Conservation (phyloP, 2,797 vertebrate genomes). For the Caiman crocodilus region DNA sequence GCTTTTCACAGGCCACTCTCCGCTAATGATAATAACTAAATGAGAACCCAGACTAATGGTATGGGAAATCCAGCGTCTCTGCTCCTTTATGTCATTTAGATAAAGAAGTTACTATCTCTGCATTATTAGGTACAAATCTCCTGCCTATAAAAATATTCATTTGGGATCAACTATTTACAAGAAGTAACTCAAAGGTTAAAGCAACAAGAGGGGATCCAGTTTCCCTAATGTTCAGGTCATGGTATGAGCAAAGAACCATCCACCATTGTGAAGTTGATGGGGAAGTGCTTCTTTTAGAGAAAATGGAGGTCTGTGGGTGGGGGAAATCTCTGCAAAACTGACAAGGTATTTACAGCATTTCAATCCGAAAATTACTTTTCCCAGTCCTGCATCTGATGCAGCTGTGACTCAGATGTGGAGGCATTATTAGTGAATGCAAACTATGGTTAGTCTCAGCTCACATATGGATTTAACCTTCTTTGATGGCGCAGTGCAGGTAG, state of each 20-base stretch:
- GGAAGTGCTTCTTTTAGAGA: slow-evolving; percentile 33
- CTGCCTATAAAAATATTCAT: slow-evolving; percentile 32
- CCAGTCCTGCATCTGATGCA: not conserved
- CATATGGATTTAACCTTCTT: not conserved
- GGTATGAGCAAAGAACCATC: slow-evolving; percentile 10
- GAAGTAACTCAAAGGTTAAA: not conserved
- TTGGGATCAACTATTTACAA: not conserved
- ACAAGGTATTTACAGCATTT: not conserved
- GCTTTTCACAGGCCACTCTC: not conserved
- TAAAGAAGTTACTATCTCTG: not conserved
- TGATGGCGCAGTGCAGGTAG: not conserved
- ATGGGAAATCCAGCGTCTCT: not conserved
- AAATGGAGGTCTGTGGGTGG: not conserved
- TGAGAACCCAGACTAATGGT: not conserved
- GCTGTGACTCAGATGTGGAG: rapidly evolving
- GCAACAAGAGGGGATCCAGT: not conserved
- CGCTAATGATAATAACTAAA: not conserved
- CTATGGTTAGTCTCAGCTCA: rapidly evolving
- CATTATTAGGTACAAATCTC: not conserved
- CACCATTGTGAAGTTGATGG: not conserved
- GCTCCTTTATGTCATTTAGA: not conserved
- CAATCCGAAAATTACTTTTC: not conserved
- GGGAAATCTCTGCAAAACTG: not conserved
- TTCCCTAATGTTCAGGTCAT: not conserved
- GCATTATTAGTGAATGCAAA: not conserved